These are phyloP conservation scores for Pilophorus perplexus DNA, from an alignment of 2,888 invertebrate genomes.

Conservation along the genomic window DNA sequence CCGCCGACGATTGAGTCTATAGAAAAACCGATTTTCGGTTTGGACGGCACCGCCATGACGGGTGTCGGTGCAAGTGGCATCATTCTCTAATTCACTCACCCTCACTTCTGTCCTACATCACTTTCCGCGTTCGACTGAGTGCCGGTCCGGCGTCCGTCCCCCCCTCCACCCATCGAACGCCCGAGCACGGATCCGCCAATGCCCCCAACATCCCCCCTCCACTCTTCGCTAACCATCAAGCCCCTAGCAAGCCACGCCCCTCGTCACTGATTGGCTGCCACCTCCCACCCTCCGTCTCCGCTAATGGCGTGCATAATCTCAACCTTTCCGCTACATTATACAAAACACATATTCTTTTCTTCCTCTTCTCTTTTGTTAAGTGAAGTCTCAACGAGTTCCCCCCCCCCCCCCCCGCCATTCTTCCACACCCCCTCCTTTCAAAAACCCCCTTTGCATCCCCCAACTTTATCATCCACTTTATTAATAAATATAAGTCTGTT, in stretches of 20 bases:
- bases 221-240: neutral
- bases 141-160: neutral
- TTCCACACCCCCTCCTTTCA: neutral
- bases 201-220: neutral
- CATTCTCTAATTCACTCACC: constrained; percentile 60
- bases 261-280: constrained; percentile 34
- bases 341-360: constrained; percentile 40
- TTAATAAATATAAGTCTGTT: constrained; percentile 32
- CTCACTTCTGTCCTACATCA: constrained; percentile 31
- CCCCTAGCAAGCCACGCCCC: constrained; percentile 37
- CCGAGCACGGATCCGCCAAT: constrained; percentile 1
- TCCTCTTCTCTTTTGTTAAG: neutral
- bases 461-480: neutral
- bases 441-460: neutral
- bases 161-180: constrained; percentile 4
- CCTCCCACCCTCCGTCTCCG: constrained; percentile 24
- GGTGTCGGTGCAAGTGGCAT: constrained; percentile 94
- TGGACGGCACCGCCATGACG: constrained; percentile 85
- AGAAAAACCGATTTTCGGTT: constrained; percentile 91
- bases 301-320: constrained; percentile 45
- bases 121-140: constrained; percentile 35
- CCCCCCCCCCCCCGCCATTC: constrained; percentile 16
- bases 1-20: constrained; percentile 92
- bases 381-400: neutral
- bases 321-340: constrained; percentile 44